Base-by-base conservation (phyloP, 1,140 invertebrate genomes). In the Drosophila yakuba region DNA sequence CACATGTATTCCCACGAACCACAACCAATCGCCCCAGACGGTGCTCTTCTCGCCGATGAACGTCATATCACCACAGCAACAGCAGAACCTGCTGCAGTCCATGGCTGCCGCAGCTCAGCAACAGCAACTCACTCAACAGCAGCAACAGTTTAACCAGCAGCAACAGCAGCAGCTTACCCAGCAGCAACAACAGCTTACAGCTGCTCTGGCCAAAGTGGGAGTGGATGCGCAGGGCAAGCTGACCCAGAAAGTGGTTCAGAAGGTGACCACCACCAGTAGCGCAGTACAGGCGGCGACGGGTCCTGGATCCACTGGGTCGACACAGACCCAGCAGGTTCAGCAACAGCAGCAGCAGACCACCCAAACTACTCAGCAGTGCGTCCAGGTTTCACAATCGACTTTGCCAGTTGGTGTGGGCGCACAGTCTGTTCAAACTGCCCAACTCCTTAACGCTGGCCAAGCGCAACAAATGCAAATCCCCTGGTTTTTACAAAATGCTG, bases 41-140 rank as follows among this genome's bases (percentile, higher is more conserved):
- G 93, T 97, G 74, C 95, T 97, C n/a, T 96, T 97, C 78, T 96
- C 96, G 47, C 96, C 96, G 45, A 92, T 96, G 4, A 93, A 93
- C 51, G 95, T 97, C 1, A 94, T 97, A 62, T 95, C 96, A 64
- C 95, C 95, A 39, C 92, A 92, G 71, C 83, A 91, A 56, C 90
- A 92, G 62, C 91, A 92, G 62, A 91, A 69, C 43, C 64, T 92
- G 43, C 54, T 92, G 4, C 90, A 91, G 52, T 90, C 84, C n/a
- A 90, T 92, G 84, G 78, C 71, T 4, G 80, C 77, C 4, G 84
- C 78, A 3, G 82, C 85, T 6, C 85, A 91, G 35, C 84, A 89
- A 7, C 88, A 91, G n/a, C 74, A 50, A n/a, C 73, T 39, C 3
- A 71, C 74, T 4, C 79, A 83, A 15, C 86, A 88, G 38, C 86